Conservation (phyloP, 2,888 invertebrate species). For the Lomographa bimaculata region DNA sequence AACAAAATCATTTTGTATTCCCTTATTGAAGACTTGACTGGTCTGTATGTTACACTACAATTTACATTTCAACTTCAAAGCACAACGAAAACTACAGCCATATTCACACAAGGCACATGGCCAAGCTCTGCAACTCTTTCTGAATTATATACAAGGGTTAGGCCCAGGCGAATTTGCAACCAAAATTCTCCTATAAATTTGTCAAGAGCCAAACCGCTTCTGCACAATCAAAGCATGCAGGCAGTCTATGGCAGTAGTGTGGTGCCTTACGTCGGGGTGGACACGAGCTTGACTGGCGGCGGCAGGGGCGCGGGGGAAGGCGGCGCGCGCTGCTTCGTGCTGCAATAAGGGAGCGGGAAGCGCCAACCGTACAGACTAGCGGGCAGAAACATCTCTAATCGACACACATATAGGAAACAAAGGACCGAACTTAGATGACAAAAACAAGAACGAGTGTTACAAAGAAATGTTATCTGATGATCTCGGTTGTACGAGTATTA, state of each 20-base stretch:
- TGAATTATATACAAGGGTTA: constrained; percentile 61
- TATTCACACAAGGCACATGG: constrained; percentile 55
- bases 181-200: constrained; percentile 15
- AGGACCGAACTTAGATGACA: constrained; percentile 18
- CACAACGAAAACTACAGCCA: constrained; percentile 40
- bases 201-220: constrained; percentile 57
- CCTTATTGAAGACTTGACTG: not conserved
- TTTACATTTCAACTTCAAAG: constrained; percentile 31
- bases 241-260: constrained; percentile 56
- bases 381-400: constrained; percentile 84
- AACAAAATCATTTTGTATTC: not conserved
- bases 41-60: constrained; percentile 22
- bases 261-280: constrained; percentile 86
- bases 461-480: constrained; percentile 56
- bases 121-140: constrained; percentile 47
- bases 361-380: constrained; percentile 97
- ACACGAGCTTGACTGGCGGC: constrained; percentile 90
- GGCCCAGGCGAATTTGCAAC: constrained; percentile 43
- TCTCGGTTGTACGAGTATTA: constrained; percentile 31
- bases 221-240: constrained; percentile 80
- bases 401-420: constrained; percentile 57
- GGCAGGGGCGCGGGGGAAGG: constrained; percentile 91
- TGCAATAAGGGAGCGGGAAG: constrained; percentile 98
- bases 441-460: constrained; percentile 47
- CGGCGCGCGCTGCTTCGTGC: constrained; percentile 92